A percentile compares a stretch with the other conserved stretches of the same genome.
phyloP scores from a whole-genome alignment of 2,113 vertebrate genomes.

The Pholis gunnellus region DNA sequence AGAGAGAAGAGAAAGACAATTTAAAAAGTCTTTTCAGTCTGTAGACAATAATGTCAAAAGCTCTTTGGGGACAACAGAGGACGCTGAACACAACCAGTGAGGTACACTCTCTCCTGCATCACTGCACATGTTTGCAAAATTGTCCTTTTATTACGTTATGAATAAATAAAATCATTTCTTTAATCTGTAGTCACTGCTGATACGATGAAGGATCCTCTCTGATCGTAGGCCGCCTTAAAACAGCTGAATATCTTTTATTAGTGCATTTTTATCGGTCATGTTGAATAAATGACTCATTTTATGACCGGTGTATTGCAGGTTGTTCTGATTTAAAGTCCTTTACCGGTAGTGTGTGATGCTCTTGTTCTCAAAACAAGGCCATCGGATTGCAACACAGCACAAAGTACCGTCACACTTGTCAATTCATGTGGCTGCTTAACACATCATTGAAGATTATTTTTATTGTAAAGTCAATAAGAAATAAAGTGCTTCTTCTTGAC shows the following conservation, averaged over 20 bases:
- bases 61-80: conserved; percentile 18
- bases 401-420: neutral
- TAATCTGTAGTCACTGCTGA: neutral
- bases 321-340: neutral
- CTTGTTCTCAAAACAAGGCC: neutral
- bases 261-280: neutral
- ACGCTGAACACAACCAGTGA: conserved; percentile 9
- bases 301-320: neutral
- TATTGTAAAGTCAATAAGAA: neutral
- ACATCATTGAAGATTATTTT: neutral
- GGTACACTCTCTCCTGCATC: conserved; percentile 7
- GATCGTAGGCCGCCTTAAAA: neutral
- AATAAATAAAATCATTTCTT: neutral
- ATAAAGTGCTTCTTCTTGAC: neutral
- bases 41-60: conserved; percentile 43
- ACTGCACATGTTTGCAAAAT: neutral
- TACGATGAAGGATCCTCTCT: neutral
- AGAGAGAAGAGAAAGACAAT: conserved; percentile 40
- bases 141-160: neutral
- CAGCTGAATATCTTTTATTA: neutral
- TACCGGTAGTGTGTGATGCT: neutral
- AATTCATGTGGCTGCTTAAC: neutral
- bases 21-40: conserved; percentile 56
- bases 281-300: neutral
- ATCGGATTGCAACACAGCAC: neutral